A percentile compares a stretch with the other conserved stretches of the same genome.
These are phyloP conservation scores for Ianthella basta DNA, from an alignment of 37 sponge, comb jelly and placozoan genomes.

Conservation along the genomic window DNA sequence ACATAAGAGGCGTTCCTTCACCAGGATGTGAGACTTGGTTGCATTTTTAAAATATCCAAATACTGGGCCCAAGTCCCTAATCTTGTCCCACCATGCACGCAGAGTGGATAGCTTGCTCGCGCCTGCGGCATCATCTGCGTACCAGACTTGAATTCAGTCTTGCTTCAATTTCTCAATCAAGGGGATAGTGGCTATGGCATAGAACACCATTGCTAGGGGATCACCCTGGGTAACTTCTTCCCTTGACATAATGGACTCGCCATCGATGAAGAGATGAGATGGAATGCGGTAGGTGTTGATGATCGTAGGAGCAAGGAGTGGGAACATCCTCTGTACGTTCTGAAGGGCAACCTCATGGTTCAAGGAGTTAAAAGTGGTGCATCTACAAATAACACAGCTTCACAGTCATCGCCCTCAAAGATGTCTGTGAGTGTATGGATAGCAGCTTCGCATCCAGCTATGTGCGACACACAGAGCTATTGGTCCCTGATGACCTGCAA, in stretches of 20 bases:
- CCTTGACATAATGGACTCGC: neutral
- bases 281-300: conserved; percentile 18
- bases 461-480: conserved; percentile 21
- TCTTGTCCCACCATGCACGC: conserved; percentile 21
- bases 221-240: conserved; percentile 31
- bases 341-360: conserved; percentile 22
- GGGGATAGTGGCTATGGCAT: conserved; percentile 20
- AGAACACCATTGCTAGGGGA: conserved; percentile 29
- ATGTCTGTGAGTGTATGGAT: conserved; percentile 31
- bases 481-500: conserved; percentile 12
- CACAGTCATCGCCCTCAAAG: conserved; percentile 11
- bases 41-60: conserved; percentile 34
- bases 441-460: conserved; percentile 34
- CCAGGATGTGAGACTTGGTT: conserved; percentile 21
- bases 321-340: conserved; percentile 2
- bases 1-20: neutral
- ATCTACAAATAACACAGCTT: conserved; percentile 17
- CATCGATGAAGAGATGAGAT: conserved; percentile 10
- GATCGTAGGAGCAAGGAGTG: conserved; percentile 25
- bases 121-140: conserved; percentile 5
- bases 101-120: conserved; percentile 14
- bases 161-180: conserved; percentile 9
- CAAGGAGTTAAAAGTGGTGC: conserved; percentile 32
- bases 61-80: neutral
- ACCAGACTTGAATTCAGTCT: conserved; percentile 20